Evolutionary conservation across 2,113 vertebrate genomes (phyloP).

Genomic region (Phocoena phocoena): DNA sequence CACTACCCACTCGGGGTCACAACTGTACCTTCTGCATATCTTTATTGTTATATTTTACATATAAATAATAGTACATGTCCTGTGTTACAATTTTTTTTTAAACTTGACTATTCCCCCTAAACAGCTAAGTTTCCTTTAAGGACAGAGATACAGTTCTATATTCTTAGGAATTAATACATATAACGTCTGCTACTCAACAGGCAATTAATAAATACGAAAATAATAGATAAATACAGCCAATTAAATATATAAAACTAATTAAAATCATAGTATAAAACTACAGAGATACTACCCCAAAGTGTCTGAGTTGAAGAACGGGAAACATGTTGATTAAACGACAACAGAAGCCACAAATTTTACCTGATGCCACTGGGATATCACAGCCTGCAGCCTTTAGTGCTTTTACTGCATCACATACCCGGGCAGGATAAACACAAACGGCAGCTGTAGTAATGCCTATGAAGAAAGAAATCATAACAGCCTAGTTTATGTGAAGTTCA

Average conservation of each 20-base stretch:
- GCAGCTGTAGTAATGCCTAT: conserved; percentile 91
- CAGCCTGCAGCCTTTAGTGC: conserved; percentile 88
- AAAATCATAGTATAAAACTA: not conserved
- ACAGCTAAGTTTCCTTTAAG: conserved; percentile 3
- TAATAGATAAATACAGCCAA: not conserved
- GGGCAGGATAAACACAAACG: conserved; percentile 94
- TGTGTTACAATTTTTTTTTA: not conserved
- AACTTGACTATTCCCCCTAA: not conserved
- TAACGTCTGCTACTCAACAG: not conserved
- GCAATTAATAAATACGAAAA: not conserved
- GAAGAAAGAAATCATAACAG: conserved; percentile 44
- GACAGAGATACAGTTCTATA: not conserved
- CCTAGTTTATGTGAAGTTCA: not conserved
- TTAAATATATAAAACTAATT: not conserved
- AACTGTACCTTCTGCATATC: not conserved
- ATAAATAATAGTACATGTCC: not conserved
- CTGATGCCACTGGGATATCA: conserved; percentile 93
- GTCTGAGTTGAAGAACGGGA: not conserved
- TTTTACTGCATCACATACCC: conserved; percentile 90
- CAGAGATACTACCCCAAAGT: not conserved
- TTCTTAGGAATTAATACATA: not conserved
- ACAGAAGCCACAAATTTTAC: conserved; percentile 75
- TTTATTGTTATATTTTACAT: not conserved
- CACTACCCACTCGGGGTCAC: not conserved
- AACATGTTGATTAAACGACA: not conserved